Percentiles rank a stretch among this genome's conserved stretches.
These are phyloP conservation scores for Stratiomys singularior DNA, from an alignment of 2,888 invertebrate species.

Conservation along the genomic window DNA sequence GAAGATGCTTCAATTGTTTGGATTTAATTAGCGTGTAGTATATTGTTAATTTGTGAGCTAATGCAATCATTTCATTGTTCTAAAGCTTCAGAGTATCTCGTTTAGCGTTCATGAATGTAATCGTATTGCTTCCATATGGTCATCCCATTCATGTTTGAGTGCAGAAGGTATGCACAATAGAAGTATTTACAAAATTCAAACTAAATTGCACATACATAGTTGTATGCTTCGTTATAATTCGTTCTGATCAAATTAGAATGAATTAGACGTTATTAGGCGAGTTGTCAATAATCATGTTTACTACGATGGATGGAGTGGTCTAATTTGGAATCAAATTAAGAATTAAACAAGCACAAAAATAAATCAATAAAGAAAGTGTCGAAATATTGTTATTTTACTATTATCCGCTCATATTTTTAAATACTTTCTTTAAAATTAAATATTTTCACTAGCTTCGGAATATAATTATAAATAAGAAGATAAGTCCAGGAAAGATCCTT, in stretches of 20 bases:
- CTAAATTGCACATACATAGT: neutral
- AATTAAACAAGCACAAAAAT: too few relatives aligned
- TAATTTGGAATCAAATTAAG: neutral
- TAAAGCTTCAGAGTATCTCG: constrained; percentile 1
- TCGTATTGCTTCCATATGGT: constrained; percentile 10
- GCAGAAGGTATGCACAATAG: too few relatives aligned
- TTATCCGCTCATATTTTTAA: too few relatives aligned
- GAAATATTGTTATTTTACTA: too few relatives aligned
- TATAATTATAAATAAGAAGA: too few relatives aligned
- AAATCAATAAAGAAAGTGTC: too few relatives aligned
- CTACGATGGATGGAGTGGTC: neutral
- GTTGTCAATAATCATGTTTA: constrained; percentile 29
- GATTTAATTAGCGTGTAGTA: constrained; percentile 40
- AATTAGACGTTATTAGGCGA: constrained; percentile 18
- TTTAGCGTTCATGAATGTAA: constrained; percentile 20
- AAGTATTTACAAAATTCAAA: neutral
- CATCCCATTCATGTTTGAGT: constrained; percentile 16
- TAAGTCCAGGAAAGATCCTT: too few relatives aligned
- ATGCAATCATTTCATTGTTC: constrained; percentile 44
- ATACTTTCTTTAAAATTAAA: too few relatives aligned
- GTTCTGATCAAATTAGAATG: neutral
- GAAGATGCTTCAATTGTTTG: constrained; percentile 42
- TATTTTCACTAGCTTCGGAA: too few relatives aligned
- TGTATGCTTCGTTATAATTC: neutral
- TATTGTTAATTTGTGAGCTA: constrained; percentile 39